Base-by-base conservation (phyloP, 2,888 invertebrate species). In the Sepioteuthis lessoniana region DNA sequence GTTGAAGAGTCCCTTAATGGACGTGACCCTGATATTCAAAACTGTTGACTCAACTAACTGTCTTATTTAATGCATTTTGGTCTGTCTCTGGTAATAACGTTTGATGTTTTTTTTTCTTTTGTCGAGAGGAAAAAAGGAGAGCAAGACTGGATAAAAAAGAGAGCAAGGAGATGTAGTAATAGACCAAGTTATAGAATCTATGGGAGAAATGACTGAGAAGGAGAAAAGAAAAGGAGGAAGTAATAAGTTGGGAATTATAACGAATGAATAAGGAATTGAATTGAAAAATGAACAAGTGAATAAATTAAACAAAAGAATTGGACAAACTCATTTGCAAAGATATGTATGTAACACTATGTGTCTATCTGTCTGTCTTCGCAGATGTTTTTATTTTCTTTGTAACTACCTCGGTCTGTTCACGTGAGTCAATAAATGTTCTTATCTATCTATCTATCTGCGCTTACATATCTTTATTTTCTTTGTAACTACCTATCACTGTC, bases 1-100 rank as follows among this genome's bases (percentile, higher is more conserved):
- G 76, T 35, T 76, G 76, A 76, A 76, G 76, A 76, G 76, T n/a
- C 35, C 76, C 76, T 76, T 76, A 76, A 76, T 76, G n/a, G 76
- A 76, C 76, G 35, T 76, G 76, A n/a, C 76, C 76, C 76, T 25
- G 76, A 35, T 76, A 76, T 76, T n/a, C 76, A 76, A 76, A 35
- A 76, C n/a, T 76, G n/a, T 76, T 76, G 76, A 76, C 76, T 76
- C 76, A 76, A 35, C 76, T 76, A 76, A 76, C 1, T 76, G 76
- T 76, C 76, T 76, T 76, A 76, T 76, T 76, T 76, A 76, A 76
- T 76, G n/a, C 16, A 76, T 76, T 76, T 76, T 35, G 16, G 76
- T 76, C 35, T 76, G n/a, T 76, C 3, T 25, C 21, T 25, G 76
- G n/a, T n/a, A 2, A n/a, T 76, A 76, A 76, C n/a, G n/a, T 76